These are phyloP conservation scores for Venturia canescens DNA, from an alignment of 1,140 invertebrate species.

Conservation along the genomic window DNA sequence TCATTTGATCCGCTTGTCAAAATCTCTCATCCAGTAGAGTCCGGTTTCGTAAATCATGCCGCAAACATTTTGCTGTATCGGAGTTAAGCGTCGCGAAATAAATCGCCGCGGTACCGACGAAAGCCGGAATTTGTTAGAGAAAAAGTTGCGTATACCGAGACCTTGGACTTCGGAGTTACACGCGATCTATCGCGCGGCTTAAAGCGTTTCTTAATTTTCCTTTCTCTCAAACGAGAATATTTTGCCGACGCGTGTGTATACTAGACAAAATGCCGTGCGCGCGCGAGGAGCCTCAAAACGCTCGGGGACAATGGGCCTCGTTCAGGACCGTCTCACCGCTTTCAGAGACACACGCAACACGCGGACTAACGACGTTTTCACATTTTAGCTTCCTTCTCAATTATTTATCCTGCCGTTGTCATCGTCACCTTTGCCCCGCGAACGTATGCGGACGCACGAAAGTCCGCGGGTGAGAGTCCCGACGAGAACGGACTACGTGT, in stretches of 20 bases:
- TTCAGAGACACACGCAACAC: neutral
- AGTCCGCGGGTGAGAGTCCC: too few species aligned
- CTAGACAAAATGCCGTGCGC: neutral
- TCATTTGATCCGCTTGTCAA: neutral
- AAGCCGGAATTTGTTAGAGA: neutral
- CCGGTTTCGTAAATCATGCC: neutral
- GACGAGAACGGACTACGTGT: too few species aligned
- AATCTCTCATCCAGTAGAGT: neutral
- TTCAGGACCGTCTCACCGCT: slow-evolving; percentile 5
- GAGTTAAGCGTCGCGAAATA: neutral
- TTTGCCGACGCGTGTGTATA: neutral
- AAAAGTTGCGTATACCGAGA: neutral
- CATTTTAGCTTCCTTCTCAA: slow-evolving; percentile 3
- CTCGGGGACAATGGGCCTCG: neutral
- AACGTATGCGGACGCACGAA: too few species aligned
- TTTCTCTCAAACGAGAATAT: slow-evolving; percentile 28
- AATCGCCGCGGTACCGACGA: neutral
- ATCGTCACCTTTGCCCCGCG: neutral
- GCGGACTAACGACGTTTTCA: neutral
- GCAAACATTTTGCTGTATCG: neutral
- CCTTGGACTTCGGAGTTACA: slow-evolving; percentile 9
- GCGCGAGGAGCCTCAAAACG: neutral
- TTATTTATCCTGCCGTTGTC: neutral
- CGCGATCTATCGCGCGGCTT: neutral
- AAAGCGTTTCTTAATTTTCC: slow-evolving; percentile 25